phyloP scores from a whole-genome alignment of 2,888 invertebrate genomes.

The Ceramica pisi region DNA sequence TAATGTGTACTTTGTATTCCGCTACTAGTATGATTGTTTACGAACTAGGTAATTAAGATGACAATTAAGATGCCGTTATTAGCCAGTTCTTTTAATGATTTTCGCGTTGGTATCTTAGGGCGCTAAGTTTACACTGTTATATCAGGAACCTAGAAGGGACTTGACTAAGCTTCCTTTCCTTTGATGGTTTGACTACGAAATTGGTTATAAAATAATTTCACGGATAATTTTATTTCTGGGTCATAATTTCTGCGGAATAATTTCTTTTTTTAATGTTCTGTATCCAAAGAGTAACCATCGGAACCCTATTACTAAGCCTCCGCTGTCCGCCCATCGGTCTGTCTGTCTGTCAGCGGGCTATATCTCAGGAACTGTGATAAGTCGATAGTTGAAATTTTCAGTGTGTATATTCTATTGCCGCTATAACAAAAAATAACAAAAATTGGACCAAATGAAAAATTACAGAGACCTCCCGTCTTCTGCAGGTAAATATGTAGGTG shows the following conservation, averaged over 20 bases:
- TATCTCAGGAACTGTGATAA: too few relatives aligned
- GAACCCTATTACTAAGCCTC: too few relatives aligned
- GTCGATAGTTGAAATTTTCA: too few relatives aligned
- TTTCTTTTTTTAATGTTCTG: too few relatives aligned
- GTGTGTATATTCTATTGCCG: too few relatives aligned
- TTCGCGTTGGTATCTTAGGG: slow-evolving; percentile 25
- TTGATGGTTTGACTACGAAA: slow-evolving; percentile 32
- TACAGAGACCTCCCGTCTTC: too few relatives aligned
- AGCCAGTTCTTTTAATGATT: slow-evolving; percentile 35
- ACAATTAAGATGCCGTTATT: slow-evolving; percentile 52
- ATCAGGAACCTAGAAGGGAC: slow-evolving; percentile 2
- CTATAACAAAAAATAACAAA: too few relatives aligned
- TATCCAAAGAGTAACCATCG: too few relatives aligned
- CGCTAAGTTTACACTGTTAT: slow-evolving; percentile 19
- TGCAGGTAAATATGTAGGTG: not conserved
- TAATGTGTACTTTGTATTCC: slow-evolving; percentile 64
- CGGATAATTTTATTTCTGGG: too few relatives aligned
- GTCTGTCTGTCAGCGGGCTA: too few relatives aligned
- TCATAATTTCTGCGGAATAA: not conserved
- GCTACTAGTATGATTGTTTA: slow-evolving; percentile 51
- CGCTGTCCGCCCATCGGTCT: too few relatives aligned
- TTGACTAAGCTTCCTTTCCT: slow-evolving; percentile 23
- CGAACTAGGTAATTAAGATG: slow-evolving; percentile 44
- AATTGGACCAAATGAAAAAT: too few relatives aligned
- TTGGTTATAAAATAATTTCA: slow-evolving; percentile 38